A percentile compares a stretch with the other conserved stretches of the same genome.
phyloP scores from a whole-genome alignment of 2,888 invertebrate species.

The Rugalucina vietnamica region DNA sequence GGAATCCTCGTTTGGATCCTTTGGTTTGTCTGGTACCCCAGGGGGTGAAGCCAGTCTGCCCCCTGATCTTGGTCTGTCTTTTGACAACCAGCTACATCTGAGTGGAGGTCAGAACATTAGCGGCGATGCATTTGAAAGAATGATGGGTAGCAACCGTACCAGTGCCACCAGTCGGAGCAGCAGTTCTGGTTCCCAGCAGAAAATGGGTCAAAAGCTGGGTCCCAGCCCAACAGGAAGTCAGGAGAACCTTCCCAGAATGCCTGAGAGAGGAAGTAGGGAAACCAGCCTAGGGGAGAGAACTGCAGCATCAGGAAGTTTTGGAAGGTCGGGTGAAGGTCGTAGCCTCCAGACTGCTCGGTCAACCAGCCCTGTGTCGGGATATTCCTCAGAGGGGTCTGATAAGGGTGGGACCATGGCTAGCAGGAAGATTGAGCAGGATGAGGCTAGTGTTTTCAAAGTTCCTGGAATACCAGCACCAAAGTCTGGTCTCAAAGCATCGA shows the following conservation, averaged over 20 bases:
- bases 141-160: conserved; percentile 49
- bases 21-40: conserved; percentile 51
- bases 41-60: not conserved
- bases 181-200: conserved; percentile 36
- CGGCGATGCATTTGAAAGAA: conserved; percentile 34
- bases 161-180: conserved; percentile 50
- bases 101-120: not conserved
- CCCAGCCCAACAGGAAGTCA: not conserved
- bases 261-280: not conserved
- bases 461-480: conserved; percentile 54
- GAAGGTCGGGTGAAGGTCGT: conserved; percentile 31
- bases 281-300: conserved; percentile 47
- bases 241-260: not conserved
- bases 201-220: conserved; percentile 22
- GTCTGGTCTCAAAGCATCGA: conserved; percentile 2
- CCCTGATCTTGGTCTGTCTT: not conserved
- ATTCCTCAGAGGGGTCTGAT: conserved; percentile 16
- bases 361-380: not conserved
- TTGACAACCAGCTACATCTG: not conserved
- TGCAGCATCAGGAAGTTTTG: conserved; percentile 49
- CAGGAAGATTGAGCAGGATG: not conserved
- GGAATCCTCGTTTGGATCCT: conserved; percentile 69
- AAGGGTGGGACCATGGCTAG: not conserved
- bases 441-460: conserved; percentile 40
- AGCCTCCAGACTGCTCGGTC: not conserved